Percentiles rank a stretch among this genome's conserved stretches.
phyloP scores from a whole-genome alignment of 2,888 invertebrate species.

The Amphipoea lucens region DNA sequence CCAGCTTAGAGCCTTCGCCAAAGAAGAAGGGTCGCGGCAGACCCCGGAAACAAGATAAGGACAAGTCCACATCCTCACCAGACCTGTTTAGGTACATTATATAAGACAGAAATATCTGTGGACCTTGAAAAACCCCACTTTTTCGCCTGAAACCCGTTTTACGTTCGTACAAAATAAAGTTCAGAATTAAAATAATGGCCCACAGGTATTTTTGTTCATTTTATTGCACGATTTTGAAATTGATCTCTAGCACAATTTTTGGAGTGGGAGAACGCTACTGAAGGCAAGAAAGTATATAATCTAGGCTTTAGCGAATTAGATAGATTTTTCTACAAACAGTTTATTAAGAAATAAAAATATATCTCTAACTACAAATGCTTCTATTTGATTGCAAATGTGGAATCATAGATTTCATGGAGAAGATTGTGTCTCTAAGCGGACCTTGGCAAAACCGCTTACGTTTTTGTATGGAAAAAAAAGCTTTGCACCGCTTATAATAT shows the following conservation, averaged over 20 bases:
- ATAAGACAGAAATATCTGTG: conserved; percentile 25
- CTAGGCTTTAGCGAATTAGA: conserved; percentile 21
- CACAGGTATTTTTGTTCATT: conserved; percentile 32
- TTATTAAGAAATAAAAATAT: not conserved
- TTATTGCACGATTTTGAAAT: conserved; percentile 32
- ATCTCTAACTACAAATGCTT: conserved; percentile 34
- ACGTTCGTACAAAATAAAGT: not conserved
- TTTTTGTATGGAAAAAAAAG: conserved; percentile 35
- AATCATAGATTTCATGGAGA: conserved; percentile 54
- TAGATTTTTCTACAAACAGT: conserved; percentile 29
- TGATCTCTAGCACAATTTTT: conserved; percentile 39
- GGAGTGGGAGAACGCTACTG: conserved; percentile 27
- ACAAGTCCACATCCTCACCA: conserved; percentile 77
- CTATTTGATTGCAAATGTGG: conserved; percentile 13
- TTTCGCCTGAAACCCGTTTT: not conserved
- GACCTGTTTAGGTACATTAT: conserved; percentile 82
- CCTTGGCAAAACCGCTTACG: conserved; percentile 15
- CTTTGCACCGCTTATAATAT: conserved; percentile 42
- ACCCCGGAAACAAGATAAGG: conserved; percentile 85
- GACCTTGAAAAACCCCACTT: not conserved
- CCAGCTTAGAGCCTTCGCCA: conserved; percentile 76
- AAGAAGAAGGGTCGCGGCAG: conserved; percentile 88
- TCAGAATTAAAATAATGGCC: not conserved
- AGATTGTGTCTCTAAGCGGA: conserved; percentile 53
- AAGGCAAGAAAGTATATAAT: conserved; percentile 31